Conservation (phyloP, 2,797 vertebrate genomes). For the Oreortyx pictus region DNA sequence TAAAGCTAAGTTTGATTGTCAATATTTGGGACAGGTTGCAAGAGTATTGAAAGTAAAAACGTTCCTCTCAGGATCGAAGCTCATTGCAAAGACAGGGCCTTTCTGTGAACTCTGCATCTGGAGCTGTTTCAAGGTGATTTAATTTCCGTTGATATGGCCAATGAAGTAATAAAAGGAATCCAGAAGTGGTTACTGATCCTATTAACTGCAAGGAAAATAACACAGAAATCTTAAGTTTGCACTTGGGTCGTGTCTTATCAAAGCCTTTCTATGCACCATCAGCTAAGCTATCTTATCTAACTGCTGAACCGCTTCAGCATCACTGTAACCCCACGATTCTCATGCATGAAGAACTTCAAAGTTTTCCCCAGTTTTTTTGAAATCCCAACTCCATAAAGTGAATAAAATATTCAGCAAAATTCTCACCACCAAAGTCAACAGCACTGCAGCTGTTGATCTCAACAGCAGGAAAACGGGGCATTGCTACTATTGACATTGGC, state of each 20-base stretch:
- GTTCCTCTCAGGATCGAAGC: neutral
- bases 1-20: neutral
- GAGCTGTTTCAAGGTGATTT: slow-evolving; percentile 52
- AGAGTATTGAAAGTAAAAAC: neutral
- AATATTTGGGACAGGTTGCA: neutral
- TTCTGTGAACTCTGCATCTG: slow-evolving; percentile 15
- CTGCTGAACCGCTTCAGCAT: neutral
- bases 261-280: neutral
- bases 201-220: slow-evolving; percentile 16
- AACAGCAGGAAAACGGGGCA: slow-evolving; percentile 23
- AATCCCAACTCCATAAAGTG: neutral
- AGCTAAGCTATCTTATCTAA: neutral
- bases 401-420: slow-evolving; percentile 49
- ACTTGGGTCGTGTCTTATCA: neutral
- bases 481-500: neutral
- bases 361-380: slow-evolving; percentile 3
- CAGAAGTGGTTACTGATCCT: slow-evolving; percentile 20
- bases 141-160: slow-evolving; percentile 44
- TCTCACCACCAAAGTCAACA: neutral
- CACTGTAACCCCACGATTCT: neutral
- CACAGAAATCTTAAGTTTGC: neutral
- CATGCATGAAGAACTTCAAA: slow-evolving; percentile 1
- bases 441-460: neutral
- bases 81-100: neutral
- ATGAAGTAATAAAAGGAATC: slow-evolving; percentile 32